Percentiles rank a stretch among this genome's conserved stretches.
Conservation (phyloP, 1,140 invertebrate species). For the Stenopsyche tienmushanensis region DNA sequence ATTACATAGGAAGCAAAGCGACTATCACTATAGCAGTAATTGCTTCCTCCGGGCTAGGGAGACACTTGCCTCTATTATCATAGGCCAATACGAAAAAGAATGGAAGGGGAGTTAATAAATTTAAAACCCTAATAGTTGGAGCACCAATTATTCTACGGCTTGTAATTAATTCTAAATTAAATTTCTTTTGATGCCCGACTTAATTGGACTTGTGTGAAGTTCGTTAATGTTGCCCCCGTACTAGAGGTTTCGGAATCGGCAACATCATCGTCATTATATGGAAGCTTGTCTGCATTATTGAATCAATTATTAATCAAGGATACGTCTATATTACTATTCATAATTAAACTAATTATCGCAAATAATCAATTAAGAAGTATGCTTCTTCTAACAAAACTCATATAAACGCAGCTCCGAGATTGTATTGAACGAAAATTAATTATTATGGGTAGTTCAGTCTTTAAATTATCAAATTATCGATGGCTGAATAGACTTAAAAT, state of each 20-base stretch:
- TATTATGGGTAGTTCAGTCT: too few relatives aligned
- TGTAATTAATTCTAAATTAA: slow-evolving; percentile 35
- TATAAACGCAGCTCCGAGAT: too few relatives aligned
- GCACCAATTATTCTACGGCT: slow-evolving; percentile 31
- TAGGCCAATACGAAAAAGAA: slow-evolving; percentile 7
- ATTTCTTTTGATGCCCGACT: slow-evolving; percentile 10
- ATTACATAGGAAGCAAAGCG: slow-evolving; percentile 23
- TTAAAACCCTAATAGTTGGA: slow-evolving; percentile 27
- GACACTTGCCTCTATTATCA: slow-evolving; percentile 17
- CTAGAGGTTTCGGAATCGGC: neutral
- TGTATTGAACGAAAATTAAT: too few relatives aligned
- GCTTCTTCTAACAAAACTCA: too few relatives aligned
- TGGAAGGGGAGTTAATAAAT: slow-evolving; percentile 26
- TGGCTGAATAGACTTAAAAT: too few relatives aligned
- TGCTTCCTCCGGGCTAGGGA: slow-evolving; percentile 19
- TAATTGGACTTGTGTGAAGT: slow-evolving; percentile 15
- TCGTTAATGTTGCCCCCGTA: slow-evolving; percentile 4
- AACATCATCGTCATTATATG: neutral
- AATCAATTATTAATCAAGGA: neutral
- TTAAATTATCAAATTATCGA: too few relatives aligned
- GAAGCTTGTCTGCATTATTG: neutral
- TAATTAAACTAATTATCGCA: too few relatives aligned
- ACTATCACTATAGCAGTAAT: slow-evolving; percentile 11
- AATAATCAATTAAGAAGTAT: too few relatives aligned
- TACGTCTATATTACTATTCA: neutral